Percentiles rank a stretch among this genome's conserved stretches.
phyloP scores from a whole-genome alignment of 2,113 vertebrate genomes.

The Megalops atlanticus region DNA sequence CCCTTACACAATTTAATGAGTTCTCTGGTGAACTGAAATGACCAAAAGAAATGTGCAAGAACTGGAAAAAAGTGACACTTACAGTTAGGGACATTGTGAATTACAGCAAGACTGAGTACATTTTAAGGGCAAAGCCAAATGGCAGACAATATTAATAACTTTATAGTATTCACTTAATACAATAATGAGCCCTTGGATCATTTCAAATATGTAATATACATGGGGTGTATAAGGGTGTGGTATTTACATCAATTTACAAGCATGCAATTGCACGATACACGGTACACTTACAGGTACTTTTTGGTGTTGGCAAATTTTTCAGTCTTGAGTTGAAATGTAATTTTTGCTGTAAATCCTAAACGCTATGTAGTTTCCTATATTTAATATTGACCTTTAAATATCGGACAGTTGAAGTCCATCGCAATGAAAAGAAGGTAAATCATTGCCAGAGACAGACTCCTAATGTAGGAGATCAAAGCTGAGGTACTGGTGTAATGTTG shows the following conservation, averaged over 20 bases:
- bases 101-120: too few species aligned
- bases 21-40: too few species aligned
- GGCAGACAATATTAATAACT: too few species aligned
- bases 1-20: too few species aligned
- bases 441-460: neutral
- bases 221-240: neutral
- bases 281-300: neutral
- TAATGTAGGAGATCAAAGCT: neutral
- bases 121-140: too few species aligned
- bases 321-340: neutral
- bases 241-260: neutral
- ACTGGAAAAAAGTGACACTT: too few species aligned
- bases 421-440: neutral
- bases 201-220: too few species aligned
- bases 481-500: neutral
- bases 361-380: neutral
- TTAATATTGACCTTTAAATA: neutral
- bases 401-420: neutral
- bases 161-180: too few species aligned
- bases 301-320: neutral
- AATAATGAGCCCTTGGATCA: too few species aligned
- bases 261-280: neutral
- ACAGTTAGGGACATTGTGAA: too few species aligned
- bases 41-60: too few species aligned
- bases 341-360: neutral